Evolutionary conservation across 35 echinoderm and acorn worm species (phyloP).

Genomic region (Holothuria glaberrima): DNA sequence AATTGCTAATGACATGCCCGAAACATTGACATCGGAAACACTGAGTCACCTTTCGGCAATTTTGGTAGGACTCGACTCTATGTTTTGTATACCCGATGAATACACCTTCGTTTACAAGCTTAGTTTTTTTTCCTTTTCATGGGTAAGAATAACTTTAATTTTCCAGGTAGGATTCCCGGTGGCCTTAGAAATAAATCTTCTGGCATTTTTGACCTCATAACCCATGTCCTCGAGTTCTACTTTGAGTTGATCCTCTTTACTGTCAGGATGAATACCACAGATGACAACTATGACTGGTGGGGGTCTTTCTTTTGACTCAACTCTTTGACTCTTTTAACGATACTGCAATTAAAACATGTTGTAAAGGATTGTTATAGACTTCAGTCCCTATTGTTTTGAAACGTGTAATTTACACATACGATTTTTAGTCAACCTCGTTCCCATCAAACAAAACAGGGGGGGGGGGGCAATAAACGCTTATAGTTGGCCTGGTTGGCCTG

Average conservation of each 20-base stretch:
- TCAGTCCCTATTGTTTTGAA: too few species aligned
- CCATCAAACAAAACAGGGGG: too few species aligned
- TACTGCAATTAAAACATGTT: too few species aligned
- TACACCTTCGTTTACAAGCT: not conserved
- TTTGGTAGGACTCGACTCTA: not conserved
- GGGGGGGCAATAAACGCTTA: too few species aligned
- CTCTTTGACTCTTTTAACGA: too few species aligned
- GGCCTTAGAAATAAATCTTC: not conserved
- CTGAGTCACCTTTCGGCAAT: not conserved
- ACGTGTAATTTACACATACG: too few species aligned
- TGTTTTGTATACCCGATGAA: not conserved
- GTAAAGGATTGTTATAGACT: too few species aligned
- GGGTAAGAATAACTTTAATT: not conserved
- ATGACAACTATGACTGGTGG: too few species aligned
- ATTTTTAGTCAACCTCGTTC: too few species aligned
- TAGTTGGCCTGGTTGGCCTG: too few species aligned
- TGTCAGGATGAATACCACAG: too few species aligned
- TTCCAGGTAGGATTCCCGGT: not conserved
- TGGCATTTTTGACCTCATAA: not conserved
- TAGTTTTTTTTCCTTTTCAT: not conserved
- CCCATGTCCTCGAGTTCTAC: not conserved
- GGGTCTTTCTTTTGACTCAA: too few species aligned
- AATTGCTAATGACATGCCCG: not conserved
- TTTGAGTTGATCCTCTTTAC: not conserved
- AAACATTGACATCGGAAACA: not conserved